Evolutionary conservation across 2,113 vertebrate genomes (phyloP).

Genomic region (Lophura nycthemera): DNA sequence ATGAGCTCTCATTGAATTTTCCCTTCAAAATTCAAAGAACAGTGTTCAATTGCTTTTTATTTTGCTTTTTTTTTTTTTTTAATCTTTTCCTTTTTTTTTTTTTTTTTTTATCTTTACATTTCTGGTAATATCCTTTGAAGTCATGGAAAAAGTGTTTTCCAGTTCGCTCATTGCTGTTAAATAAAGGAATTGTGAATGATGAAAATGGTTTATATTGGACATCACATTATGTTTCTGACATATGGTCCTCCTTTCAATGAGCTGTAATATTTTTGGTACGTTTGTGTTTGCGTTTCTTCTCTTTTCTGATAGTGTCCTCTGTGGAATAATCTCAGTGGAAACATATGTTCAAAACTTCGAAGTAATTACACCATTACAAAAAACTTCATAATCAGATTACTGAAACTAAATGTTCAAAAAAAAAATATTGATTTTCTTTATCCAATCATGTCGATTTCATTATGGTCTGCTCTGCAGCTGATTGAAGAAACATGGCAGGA

Average conservation of each 20-base stretch:
- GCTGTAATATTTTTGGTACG: slow-evolving; percentile 12
- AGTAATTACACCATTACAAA: slow-evolving; percentile 84
- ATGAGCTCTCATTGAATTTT: background rate
- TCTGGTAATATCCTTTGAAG: background rate
- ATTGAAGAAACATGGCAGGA: slow-evolving; percentile 66
- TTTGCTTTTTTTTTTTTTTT: background rate
- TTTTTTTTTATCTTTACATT: background rate
- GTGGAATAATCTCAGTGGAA: slow-evolving; percentile 70
- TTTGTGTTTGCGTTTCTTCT: slow-evolving; percentile 49
- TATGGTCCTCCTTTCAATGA: slow-evolving; percentile 34
- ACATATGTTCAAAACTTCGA: slow-evolving; percentile 79
- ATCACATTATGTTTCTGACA: slow-evolving; percentile 1
- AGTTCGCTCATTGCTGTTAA: background rate
- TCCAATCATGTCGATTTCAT: slow-evolving; percentile 76
- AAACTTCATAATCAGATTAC: slow-evolving; percentile 84
- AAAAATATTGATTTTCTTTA: slow-evolving; percentile 78
- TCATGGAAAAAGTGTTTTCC: background rate
- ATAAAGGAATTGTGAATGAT: background rate
- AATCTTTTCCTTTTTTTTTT: too few species aligned
- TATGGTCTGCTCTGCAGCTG: slow-evolving; percentile 53
- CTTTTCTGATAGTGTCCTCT: slow-evolving; percentile 64
- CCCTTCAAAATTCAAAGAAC: background rate
- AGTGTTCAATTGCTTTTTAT: background rate
- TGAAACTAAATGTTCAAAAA: slow-evolving; percentile 76
- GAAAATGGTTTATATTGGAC: background rate